Evolutionary conservation across 2,113 vertebrate genomes (phyloP).

Genomic region (Odobenus rosmarus): DNA sequence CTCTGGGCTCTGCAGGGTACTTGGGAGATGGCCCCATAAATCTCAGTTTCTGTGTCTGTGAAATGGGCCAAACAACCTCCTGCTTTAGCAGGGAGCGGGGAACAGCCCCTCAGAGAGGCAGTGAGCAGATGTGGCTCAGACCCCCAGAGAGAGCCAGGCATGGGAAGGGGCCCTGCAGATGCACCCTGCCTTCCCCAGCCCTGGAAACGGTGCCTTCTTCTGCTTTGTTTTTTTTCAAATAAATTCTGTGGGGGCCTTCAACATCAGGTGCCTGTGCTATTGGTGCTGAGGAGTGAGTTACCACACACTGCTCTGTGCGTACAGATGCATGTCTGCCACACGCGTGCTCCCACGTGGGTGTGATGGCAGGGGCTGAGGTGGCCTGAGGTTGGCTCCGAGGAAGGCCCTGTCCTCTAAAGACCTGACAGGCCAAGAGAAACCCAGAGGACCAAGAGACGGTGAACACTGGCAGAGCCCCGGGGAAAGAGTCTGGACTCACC

Average conservation of each 20-base stretch:
- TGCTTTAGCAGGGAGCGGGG: background rate
- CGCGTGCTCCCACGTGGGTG: background rate
- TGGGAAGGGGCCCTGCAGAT: background rate
- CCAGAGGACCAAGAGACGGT: background rate
- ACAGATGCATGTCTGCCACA: accelerated
- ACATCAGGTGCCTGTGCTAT: background rate
- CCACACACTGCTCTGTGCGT: background rate
- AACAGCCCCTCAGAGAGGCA: background rate
- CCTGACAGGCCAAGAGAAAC: background rate
- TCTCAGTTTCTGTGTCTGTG: background rate
- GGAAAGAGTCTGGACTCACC: no score
- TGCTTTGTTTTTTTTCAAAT: background rate
- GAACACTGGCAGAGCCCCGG: background rate
- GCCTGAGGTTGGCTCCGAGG: background rate
- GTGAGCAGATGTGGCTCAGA: background rate
- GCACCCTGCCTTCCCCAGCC: background rate
- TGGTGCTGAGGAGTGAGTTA: background rate
- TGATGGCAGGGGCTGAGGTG: background rate
- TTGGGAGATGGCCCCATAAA: background rate
- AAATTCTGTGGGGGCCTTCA: background rate
- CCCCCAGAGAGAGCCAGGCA: background rate
- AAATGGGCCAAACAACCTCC: background rate
- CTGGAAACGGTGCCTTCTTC: background rate
- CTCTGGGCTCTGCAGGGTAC: background rate
- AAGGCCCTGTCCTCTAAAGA: background rate